A percentile compares a stretch with the other conserved stretches of the same genome.
These are phyloP conservation scores for Adineta ricciae DNA, from an alignment of 2,888 invertebrate species.

Conservation along the genomic window DNA sequence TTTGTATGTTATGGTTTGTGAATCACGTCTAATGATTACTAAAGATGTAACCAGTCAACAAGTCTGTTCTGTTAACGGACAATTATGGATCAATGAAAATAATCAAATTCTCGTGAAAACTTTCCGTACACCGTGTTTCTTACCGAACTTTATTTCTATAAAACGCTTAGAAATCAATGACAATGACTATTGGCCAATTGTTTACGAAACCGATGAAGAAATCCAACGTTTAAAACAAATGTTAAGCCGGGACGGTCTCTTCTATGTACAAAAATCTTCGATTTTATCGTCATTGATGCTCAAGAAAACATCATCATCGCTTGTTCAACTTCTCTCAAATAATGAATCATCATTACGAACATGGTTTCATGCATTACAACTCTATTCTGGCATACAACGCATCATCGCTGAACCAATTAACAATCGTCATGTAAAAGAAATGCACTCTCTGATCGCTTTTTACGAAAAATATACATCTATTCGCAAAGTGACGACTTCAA, in stretches of 20 bases:
- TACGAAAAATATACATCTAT: conserved; percentile 20
- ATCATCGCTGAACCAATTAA: conserved; percentile 5
- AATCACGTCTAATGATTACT: conserved; percentile 76
- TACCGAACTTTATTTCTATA: conserved; percentile 20
- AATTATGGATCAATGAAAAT: not conserved
- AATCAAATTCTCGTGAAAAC: not conserved
- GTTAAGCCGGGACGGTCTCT: conserved; percentile 4
- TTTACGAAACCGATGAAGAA: not conserved
- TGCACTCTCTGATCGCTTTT: not conserved
- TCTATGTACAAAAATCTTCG: conserved; percentile 16
- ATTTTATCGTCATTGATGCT: not conserved
- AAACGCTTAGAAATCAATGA: not conserved
- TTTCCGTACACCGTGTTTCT: conserved; percentile 1
- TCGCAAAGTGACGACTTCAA: not conserved
- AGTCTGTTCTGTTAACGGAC: conserved; percentile 1
- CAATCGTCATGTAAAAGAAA: conserved; percentile 21
- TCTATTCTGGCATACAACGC: not conserved
- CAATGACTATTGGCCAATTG: not conserved
- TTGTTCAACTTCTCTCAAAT: conserved; percentile 7
- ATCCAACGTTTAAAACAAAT: conserved; percentile 15
- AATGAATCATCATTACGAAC: conserved; percentile 2
- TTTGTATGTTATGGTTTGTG: conserved; percentile 83
- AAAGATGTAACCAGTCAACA: conserved; percentile 59
- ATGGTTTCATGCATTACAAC: conserved; percentile 18
- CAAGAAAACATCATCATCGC: not conserved